Evolutionary conservation across 2,113 vertebrate genomes (phyloP).

Genomic region (Agelaius phoeniceus): DNA sequence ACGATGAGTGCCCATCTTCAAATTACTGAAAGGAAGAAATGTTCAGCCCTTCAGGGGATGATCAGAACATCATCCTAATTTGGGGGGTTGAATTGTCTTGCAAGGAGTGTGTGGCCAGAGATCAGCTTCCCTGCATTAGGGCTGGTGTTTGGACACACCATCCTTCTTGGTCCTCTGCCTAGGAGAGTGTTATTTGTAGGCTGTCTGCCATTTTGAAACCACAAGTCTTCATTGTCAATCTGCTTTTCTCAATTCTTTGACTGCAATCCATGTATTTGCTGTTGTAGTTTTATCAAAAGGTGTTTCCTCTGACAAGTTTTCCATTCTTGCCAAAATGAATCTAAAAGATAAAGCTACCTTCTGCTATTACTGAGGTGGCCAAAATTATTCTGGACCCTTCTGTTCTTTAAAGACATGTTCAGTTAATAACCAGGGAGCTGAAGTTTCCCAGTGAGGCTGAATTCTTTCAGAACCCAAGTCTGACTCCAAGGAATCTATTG

Average conservation of each 20-base stretch:
- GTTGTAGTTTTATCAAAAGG: not conserved
- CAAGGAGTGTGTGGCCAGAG: not conserved
- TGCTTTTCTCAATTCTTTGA: constrained; percentile 20
- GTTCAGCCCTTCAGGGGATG: not conserved
- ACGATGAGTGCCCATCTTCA: not conserved
- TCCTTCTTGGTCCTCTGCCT: not conserved
- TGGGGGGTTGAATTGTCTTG: not conserved
- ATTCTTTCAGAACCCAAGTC: constrained; percentile 33
- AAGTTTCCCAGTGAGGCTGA: not conserved
- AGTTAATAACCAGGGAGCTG: not conserved
- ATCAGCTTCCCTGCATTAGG: not conserved
- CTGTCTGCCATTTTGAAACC: not conserved
- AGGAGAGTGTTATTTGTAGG: not conserved
- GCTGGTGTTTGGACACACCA: not conserved
- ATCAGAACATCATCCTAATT: not conserved
- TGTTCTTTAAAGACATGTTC: not conserved
- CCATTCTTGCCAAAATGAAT: not conserved
- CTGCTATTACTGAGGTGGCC: not conserved
- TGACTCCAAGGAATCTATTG: constrained; percentile 26
- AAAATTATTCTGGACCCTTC: not conserved
- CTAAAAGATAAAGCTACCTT: constrained; percentile 6
- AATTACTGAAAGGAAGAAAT: not conserved
- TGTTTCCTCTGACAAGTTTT: constrained; percentile 18
- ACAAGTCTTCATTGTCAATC: not conserved
- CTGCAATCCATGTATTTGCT: not conserved